Base-by-base conservation (phyloP, 2,113 vertebrate genomes). In the Thunnus maccoyii region DNA sequence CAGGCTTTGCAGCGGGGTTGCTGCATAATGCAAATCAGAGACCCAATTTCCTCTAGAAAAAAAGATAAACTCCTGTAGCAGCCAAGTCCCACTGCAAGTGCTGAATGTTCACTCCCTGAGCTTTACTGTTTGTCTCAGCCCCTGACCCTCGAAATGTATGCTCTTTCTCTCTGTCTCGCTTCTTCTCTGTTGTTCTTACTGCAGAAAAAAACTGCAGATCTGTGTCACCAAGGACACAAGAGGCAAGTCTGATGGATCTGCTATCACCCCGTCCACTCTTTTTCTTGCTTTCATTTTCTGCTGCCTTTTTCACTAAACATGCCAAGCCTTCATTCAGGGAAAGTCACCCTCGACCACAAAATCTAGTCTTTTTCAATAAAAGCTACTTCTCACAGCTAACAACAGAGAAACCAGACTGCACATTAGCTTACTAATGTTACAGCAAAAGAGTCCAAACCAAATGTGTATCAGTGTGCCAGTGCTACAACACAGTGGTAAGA, bases 181-280 rank as follows among this genome's bases (percentile, higher is more conserved):
- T 46, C 30, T 51, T 82, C 61, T 46, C 46, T 77, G 83, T 88
- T 82, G 73, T 86, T 85, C 46, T 67, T 58, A 5, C 84, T 76
- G 88, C 82, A 88, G 83, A 90, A 88, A 87, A 30, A 41, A 90
- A 86, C 76, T 83, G 86, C 76, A 86, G 83, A 89, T 86, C 78
- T 90, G 84, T 71, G 74, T 89, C 89, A 89, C 84, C 80, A 88
- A 92, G 87, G 91, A 93, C 92, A 91, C 83, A 60, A 71, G 78
- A 88, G 87, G 87, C 84, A 67, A 78, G 74, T 78, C 80, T 86
- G 78, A 84, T 76, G 85, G 76, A 84, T 91, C 78, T 72, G 76
- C 67, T 74, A 66, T 86, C 84, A 71, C 30, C 62, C 30, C 66
- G 57, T 58, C 27, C 18, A 46, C 51, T 66, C 61, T 25, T 86